phyloP scores from a whole-genome alignment of 2,888 invertebrate species.

The Epinotia nisella region DNA sequence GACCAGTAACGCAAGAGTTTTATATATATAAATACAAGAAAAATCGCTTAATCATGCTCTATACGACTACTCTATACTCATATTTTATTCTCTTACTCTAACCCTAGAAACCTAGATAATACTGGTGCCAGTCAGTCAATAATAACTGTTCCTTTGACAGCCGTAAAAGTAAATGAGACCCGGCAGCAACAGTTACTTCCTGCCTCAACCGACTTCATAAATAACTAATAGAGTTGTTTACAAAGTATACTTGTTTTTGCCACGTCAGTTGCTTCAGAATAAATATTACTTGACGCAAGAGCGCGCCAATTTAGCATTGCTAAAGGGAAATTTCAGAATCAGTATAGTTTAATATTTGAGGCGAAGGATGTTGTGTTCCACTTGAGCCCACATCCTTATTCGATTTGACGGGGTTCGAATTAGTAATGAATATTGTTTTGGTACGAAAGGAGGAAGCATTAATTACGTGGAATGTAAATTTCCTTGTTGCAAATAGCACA shows the following conservation, averaged over 20 bases:
- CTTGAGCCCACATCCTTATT: conserved; percentile 10
- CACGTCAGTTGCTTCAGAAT: neutral
- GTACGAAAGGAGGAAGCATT: neutral
- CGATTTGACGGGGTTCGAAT: conserved; percentile 29
- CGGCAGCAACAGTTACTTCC: too few species aligned
- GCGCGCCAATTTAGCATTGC: conserved; percentile 12
- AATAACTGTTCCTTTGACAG: too few species aligned
- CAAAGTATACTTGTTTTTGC: neutral
- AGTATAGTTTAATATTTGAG: conserved; percentile 12
- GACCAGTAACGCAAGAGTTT: too few species aligned
- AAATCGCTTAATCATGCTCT: too few species aligned
- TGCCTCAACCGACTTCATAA: too few species aligned
- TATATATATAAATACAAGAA: too few species aligned
- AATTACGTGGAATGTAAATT: conserved; percentile 1
- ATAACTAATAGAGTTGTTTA: neutral
- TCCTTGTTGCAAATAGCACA: conserved; percentile 1
- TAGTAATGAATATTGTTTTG: conserved; percentile 15
- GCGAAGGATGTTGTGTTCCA: conserved; percentile 37
- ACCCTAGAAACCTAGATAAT: too few species aligned
- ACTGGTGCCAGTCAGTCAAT: too few species aligned
- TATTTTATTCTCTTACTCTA: too few species aligned
- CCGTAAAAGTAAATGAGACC: too few species aligned
- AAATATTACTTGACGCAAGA: conserved; percentile 25
- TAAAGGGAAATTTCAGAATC: conserved; percentile 2
- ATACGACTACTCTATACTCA: too few species aligned